Percentiles rank a stretch among this genome's conserved stretches.
Conservation (phyloP, 2,888 invertebrate species). For the Itoplectis maculator region DNA sequence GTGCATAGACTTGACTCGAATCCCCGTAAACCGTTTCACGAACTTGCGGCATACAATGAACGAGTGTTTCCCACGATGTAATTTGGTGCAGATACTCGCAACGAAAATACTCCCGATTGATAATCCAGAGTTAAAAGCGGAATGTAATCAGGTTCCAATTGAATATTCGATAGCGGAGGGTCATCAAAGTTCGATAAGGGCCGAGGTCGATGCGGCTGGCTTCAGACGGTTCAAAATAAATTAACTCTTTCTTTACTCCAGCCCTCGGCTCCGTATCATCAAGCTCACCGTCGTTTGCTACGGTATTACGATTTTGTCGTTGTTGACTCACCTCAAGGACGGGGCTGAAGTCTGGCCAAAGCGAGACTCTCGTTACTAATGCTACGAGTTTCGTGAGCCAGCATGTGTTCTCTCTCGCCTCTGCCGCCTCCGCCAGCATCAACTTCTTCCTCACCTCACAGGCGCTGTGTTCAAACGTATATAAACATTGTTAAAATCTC, state of each 20-base stretch:
- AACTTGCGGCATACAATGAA: constrained; percentile 53
- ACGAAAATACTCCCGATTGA: background rate
- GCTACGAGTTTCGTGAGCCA: constrained; percentile 26
- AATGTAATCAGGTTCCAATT: constrained; percentile 1
- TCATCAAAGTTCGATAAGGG: constrained; percentile 14
- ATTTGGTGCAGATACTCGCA: background rate
- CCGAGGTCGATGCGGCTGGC: background rate
- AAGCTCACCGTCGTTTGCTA: constrained; percentile 7
- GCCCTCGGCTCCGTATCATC: constrained; percentile 6
- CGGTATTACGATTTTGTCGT: constrained; percentile 33
- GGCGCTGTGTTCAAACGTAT: constrained; percentile 3
- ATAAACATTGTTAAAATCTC: constrained; percentile 24
- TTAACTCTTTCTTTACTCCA: constrained; percentile 19
- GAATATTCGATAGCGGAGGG: background rate
- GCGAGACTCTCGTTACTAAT: constrained; percentile 18
- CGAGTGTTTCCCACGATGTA: constrained; percentile 39
- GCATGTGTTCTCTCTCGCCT: constrained; percentile 20
- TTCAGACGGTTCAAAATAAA: constrained; percentile 25
- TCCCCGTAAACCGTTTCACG: constrained; percentile 45
- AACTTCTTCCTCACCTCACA: constrained; percentile 13
- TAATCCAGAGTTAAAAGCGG: background rate
- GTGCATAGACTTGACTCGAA: constrained; percentile 56
- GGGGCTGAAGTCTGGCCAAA: constrained; percentile 29
- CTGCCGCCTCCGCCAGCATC: background rate
- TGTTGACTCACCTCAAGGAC: constrained; percentile 42